Percentiles rank a stretch among this genome's conserved stretches.
Conservation (phyloP, 2,888 invertebrate genomes). For the Sturmia bella region DNA sequence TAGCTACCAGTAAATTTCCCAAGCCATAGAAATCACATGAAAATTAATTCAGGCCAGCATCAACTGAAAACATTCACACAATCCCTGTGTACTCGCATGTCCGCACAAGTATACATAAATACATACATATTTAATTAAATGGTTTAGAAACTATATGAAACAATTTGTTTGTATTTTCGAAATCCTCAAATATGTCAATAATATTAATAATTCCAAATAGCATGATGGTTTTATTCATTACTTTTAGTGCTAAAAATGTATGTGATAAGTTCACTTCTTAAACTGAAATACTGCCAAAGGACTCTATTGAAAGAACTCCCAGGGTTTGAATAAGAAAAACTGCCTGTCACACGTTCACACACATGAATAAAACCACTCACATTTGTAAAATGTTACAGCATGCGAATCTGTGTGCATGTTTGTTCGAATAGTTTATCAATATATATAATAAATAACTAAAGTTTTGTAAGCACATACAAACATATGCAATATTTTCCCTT, state of each 20-base stretch:
- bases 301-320: background rate
- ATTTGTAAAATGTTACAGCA: background rate
- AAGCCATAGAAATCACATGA: background rate
- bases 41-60: too few species aligned
- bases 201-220: constrained; percentile 32
- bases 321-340: background rate
- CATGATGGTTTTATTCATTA: constrained; percentile 5
- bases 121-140: constrained; percentile 8
- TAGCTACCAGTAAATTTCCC: background rate
- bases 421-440: constrained; percentile 54
- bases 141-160: constrained; percentile 12
- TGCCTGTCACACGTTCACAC: background rate
- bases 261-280: constrained; percentile 41
- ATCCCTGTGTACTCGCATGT: too few species aligned
- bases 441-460: constrained; percentile 53
- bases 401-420: background rate
- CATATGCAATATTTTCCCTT: constrained; percentile 32
- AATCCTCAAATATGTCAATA: constrained; percentile 19
- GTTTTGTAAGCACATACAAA: constrained; percentile 19
- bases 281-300: constrained; percentile 1
- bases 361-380: background rate
- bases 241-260: constrained; percentile 2
- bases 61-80: too few species aligned
- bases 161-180: constrained; percentile 9
- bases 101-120: background rate